Evolutionary conservation across 2,797 vertebrate genomes (phyloP).

Genomic region (Adrianichthys oophorus): DNA sequence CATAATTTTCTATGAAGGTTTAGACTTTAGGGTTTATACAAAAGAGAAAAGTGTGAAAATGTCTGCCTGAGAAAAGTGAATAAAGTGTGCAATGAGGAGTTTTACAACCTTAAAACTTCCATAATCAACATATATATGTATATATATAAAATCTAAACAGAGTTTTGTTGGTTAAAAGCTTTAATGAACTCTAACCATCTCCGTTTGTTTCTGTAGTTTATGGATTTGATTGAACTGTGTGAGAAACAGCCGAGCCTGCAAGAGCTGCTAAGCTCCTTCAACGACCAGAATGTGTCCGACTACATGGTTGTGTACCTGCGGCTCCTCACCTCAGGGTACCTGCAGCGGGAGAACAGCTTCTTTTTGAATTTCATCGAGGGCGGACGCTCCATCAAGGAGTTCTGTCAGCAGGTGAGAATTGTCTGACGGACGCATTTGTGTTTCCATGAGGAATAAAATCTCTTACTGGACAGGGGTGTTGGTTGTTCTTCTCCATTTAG

Average conservation of each 20-base stretch:
- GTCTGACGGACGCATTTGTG: neutral
- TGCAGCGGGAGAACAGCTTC: constrained; percentile 86
- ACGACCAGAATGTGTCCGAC: constrained; percentile 93
- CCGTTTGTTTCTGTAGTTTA: constrained; percentile 77
- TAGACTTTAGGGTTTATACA: no score
- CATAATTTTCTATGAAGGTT: no score
- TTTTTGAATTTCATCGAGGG: constrained; percentile 96
- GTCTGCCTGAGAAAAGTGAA: no score
- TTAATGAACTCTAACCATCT: neutral
- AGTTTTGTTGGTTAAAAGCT: no score
- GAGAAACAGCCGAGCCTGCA: constrained; percentile 87
- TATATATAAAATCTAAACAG: no score
- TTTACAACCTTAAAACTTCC: no score
- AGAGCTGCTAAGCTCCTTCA: constrained; percentile 89
- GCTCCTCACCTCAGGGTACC: constrained; percentile 91
- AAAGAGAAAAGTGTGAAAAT: no score
- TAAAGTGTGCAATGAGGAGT: no score
- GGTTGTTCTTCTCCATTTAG: constrained; percentile 60
- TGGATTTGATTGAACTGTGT: constrained; percentile 93
- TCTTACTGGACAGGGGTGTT: neutral
- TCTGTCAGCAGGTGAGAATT: constrained; percentile 89
- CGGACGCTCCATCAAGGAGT: constrained; percentile 92
- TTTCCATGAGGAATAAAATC: neutral
- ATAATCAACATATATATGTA: no score
- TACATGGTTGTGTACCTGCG: constrained; percentile 95